Conservation (phyloP, 2,797 vertebrate species). For the Myiotriccus ornatus region DNA sequence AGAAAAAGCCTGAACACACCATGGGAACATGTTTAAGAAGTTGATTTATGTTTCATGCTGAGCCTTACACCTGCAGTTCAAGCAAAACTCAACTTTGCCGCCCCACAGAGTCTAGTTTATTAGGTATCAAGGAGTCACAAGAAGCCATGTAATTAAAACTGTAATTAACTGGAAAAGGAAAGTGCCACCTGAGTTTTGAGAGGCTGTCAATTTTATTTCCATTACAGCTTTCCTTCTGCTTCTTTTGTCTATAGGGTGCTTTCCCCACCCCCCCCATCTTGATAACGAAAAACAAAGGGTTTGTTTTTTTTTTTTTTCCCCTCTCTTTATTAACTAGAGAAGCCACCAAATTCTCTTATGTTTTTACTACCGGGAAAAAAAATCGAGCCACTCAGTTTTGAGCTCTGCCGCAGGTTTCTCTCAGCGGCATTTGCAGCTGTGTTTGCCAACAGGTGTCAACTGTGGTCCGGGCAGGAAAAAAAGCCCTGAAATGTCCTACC, state of each 20-base stretch:
- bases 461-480: neutral
- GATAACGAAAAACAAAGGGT: constrained; percentile 26
- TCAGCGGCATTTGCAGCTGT: neutral
- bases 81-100: constrained; percentile 81
- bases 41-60: constrained; percentile 82
- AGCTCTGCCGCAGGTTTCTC: neutral
- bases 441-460: constrained; percentile 50
- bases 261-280: neutral
- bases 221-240: constrained; percentile 78
- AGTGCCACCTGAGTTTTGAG: constrained; percentile 85
- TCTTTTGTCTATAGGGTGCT: constrained; percentile 61
- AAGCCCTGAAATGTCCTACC: neutral
- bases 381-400: neutral
- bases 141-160: constrained; percentile 85
- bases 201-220: constrained; percentile 84
- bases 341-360: neutral
- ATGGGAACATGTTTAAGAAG: constrained; percentile 79
- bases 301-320: neutral
- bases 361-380: neutral
- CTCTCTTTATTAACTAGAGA: neutral
- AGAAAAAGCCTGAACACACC: constrained; percentile 77
- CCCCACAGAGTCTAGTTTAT: constrained; percentile 84
- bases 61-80: constrained; percentile 85
- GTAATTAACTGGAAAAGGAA: constrained; percentile 84
- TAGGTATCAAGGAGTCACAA: constrained; percentile 85